phyloP scores from a whole-genome alignment of 2,113 vertebrate genomes.

The Alexandromys fortis region DNA sequence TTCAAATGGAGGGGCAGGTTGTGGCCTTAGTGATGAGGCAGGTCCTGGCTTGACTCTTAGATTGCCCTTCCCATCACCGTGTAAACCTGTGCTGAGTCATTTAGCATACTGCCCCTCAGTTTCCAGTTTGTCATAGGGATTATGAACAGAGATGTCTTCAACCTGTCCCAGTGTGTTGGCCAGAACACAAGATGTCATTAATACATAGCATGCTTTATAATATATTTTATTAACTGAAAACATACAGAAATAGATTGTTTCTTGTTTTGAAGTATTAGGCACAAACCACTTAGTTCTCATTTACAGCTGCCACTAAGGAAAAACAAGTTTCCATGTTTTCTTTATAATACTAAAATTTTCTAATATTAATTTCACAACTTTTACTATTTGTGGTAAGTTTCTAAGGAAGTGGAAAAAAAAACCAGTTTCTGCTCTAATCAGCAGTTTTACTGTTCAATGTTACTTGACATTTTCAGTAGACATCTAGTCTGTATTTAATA shows the following conservation, averaged over 20 bases:
- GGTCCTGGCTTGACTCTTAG: neutral
- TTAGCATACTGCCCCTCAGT: neutral
- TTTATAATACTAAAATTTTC: neutral
- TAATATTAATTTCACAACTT: neutral
- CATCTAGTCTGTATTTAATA: neutral
- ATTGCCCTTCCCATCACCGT: neutral
- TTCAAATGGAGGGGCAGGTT: neutral
- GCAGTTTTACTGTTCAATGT: slow-evolving; percentile 35
- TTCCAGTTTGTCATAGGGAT: neutral
- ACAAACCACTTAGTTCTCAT: neutral
- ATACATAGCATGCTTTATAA: neutral
- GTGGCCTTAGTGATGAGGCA: neutral
- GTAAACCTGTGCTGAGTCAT: neutral
- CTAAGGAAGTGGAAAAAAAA: neutral
- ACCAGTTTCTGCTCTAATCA: slow-evolving; percentile 17
- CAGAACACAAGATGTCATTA: neutral
- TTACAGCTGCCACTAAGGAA: neutral
- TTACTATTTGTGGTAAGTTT: slow-evolving; percentile 7
- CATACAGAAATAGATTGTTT: neutral
- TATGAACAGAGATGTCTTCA: neutral
- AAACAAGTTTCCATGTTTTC: neutral
- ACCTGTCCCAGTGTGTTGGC: neutral
- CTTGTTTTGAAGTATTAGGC: neutral
- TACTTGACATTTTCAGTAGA: neutral
- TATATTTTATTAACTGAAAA: slow-evolving; percentile 35